Evolutionary conservation across 2,113 vertebrate genomes (phyloP).

Genomic region (Malurus elegans): DNA sequence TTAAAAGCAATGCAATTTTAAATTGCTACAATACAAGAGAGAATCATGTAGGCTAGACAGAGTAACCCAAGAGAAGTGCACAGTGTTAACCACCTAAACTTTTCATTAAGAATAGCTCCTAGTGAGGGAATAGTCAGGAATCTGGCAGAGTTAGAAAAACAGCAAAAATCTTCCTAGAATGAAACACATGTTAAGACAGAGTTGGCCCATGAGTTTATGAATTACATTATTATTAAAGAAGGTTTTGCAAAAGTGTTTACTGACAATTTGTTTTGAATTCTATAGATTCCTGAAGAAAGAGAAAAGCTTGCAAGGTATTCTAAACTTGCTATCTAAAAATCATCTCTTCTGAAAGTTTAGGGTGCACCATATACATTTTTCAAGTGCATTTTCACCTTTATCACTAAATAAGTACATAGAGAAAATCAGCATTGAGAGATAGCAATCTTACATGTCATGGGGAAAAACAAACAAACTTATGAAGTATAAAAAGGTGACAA

Average conservation of each 20-base stretch:
- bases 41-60: not conserved
- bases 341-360: not conserved
- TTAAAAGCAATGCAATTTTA: not conserved
- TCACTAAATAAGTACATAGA: not conserved
- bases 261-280: not conserved
- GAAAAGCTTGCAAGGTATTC: rapidly evolving
- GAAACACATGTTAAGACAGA: not conserved
- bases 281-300: not conserved
- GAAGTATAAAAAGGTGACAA: not conserved
- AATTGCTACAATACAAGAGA: not conserved
- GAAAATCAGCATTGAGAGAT: not conserved
- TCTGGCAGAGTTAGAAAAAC: not conserved
- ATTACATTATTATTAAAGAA: not conserved
- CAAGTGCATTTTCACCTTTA: not conserved
- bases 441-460: not conserved
- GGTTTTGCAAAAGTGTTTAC: not conserved
- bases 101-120: not conserved
- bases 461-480: not conserved
- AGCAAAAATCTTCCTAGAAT: not conserved
- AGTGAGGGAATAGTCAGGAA: not conserved
- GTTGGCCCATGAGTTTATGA: not conserved
- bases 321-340: not conserved
- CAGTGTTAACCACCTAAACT: not conserved
- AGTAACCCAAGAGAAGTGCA: not conserved
- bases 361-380: not conserved